A percentile compares a stretch with the other conserved stretches of the same genome.
Evolutionary conservation across 2,113 vertebrate species (phyloP).

Genomic region (Seriola dumerili): DNA sequence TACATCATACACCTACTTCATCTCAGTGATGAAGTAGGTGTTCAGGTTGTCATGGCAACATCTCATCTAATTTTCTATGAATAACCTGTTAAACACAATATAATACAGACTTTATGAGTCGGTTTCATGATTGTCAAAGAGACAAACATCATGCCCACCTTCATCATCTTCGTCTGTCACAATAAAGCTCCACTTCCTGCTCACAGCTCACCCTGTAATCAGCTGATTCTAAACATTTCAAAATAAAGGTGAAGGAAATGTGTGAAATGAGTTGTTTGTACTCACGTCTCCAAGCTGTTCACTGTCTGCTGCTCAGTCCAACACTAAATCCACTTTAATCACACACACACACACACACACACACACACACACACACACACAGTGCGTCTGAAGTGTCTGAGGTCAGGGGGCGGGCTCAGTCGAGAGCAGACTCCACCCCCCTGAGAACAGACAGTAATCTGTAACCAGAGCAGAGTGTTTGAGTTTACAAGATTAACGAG

Average conservation of each 20-base stretch:
- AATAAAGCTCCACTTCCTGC: too few relatives aligned
- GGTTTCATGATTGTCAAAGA: too few relatives aligned
- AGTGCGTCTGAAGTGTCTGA: not conserved
- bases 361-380: not conserved
- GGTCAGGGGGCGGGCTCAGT: slow-evolving; percentile 46
- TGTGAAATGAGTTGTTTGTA: not conserved
- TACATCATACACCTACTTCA: too few relatives aligned
- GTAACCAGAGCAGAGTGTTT: slow-evolving; percentile 52
- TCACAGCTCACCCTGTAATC: too few relatives aligned
- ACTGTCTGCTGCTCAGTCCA: not conserved
- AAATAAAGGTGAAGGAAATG: not conserved
- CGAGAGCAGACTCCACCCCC: slow-evolving; percentile 22
- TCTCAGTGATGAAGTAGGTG: too few relatives aligned
- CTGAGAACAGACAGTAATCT: slow-evolving; percentile 50
- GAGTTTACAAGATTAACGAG: slow-evolving; percentile 52
- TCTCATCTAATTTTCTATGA: too few relatives aligned
- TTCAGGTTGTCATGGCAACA: too few relatives aligned
- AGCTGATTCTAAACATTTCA: not conserved
- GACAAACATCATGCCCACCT: not conserved
- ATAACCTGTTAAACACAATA: not conserved
- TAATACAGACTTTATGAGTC: not conserved
- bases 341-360: slow-evolving; percentile 7
- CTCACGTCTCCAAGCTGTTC: slow-evolving; percentile 55
- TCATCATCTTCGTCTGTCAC: too few relatives aligned
- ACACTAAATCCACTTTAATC: slow-evolving; percentile 64